Evolutionary conservation across 2,888 invertebrate species (phyloP), one percentile per base, ranked within the genome.

Genomic region (Leptinotarsa tumamoca): DNA sequence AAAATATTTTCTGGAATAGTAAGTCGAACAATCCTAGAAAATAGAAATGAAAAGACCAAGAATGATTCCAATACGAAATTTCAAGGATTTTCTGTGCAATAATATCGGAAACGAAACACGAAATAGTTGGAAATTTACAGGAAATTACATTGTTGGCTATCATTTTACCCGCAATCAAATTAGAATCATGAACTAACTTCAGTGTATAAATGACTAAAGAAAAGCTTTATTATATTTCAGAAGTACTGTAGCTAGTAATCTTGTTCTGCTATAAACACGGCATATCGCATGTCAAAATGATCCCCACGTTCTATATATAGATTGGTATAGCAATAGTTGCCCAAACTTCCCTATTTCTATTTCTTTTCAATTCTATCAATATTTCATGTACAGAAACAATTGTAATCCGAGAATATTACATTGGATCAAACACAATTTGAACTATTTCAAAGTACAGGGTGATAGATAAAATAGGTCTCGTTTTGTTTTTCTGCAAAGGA

Each of bases 221-320:
- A 78, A 77, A 75, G 72, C 71, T 78, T 78, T 78, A 79, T 76
- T 79, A 79, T 77, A 75, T 79, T 74, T 73, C 75, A 77, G 71
- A 78, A 75, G 72, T 77, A 73, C 68, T 74, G 68, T 66, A 76
- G 72, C 74, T 67, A 71, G 79, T 76, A 78, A 79, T 78, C 75
- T 73, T 67, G 75, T 75, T 77, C 73, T 63, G 71, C 68, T 69
- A 71, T 68, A 72, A 78, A 79, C 84, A 84, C 84, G 84, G 78
- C 80, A 84, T 77, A 84, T 84, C 77, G 84, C 84, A 84, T 84
- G 84, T 81, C 80, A 74, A 70, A 74, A 73, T 77, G 79, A 81
- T 80, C 80, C 78, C 78, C 68, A 63, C 66, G 56, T 74, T 74
- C 71, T 72, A 68, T 52, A 69, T 71, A 73, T 73, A 69, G 70